Percentiles rank a stretch among this genome's conserved stretches.
These are phyloP conservation scores for Polypterus bichir DNA, from an alignment of 2,113 vertebrate genomes.

Conservation along the genomic window DNA sequence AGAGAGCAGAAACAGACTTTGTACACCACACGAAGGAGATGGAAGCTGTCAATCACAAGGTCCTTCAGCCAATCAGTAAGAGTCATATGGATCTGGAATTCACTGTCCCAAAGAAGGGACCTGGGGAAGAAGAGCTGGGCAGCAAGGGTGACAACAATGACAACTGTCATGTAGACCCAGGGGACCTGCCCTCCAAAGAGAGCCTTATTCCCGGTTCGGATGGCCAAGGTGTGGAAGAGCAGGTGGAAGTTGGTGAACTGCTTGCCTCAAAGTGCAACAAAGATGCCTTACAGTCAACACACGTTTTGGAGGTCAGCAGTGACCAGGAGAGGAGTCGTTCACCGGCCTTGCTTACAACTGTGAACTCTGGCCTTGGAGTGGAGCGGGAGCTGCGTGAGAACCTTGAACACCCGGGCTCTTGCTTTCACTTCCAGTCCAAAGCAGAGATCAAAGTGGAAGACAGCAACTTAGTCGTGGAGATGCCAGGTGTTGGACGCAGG, in stretches of 20 bases:
- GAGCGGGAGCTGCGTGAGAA: constrained; percentile 47
- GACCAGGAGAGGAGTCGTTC: constrained; percentile 33
- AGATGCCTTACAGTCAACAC: too few relatives aligned
- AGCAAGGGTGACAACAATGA: not conserved
- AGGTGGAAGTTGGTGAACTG: too few relatives aligned
- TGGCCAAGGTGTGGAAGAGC: too few relatives aligned
- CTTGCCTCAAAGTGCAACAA: too few relatives aligned
- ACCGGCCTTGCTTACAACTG: constrained; percentile 43
- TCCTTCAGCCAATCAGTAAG: too few relatives aligned
- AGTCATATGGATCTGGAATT: too few relatives aligned
- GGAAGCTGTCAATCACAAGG: too few relatives aligned
- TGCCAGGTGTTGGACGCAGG: constrained; percentile 14
- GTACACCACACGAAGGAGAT: too few relatives aligned
- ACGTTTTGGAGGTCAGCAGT: constrained; percentile 3
- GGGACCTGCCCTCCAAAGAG: constrained; percentile 7
- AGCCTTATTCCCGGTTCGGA: not conserved
- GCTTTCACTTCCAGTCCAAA: constrained; percentile 64
- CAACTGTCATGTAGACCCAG: constrained; percentile 18
- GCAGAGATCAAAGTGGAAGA: constrained; percentile 66
- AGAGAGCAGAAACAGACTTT: not conserved
- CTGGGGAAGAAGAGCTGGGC: not conserved
- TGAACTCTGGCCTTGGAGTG: constrained; percentile 45
- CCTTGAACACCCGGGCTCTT: constrained; percentile 24
- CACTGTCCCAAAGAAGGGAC: too few relatives aligned
- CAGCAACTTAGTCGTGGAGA: constrained; percentile 38